Evolutionary conservation across 2,113 vertebrate genomes (phyloP).

Genomic region (Hippolais icterina): DNA sequence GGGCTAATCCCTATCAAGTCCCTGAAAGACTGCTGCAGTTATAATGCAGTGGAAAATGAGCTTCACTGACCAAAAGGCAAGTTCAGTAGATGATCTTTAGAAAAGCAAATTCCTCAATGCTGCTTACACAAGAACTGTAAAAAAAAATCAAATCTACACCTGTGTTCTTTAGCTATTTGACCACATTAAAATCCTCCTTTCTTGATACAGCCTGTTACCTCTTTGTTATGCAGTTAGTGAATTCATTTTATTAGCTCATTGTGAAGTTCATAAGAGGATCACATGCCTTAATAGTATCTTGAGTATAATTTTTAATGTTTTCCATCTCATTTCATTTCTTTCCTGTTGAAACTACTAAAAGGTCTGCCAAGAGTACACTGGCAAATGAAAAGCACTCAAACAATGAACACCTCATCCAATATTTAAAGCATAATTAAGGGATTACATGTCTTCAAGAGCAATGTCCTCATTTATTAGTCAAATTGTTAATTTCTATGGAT

Average conservation of each 20-base stretch:
- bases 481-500: neutral
- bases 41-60: neutral
- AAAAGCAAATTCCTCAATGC: neutral
- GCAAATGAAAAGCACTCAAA: neutral
- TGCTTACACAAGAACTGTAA: neutral
- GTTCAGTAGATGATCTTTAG: neutral
- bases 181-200: neutral
- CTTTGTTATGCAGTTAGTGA: neutral
- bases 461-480: neutral
- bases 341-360: neutral
- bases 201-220: neutral
- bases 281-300: neutral
- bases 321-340: neutral
- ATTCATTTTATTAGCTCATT: neutral
- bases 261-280: neutral
- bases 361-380: neutral
- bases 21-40: neutral
- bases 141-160: neutral
- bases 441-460: neutral
- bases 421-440: conserved; percentile 14
- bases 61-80: neutral
- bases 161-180: neutral
- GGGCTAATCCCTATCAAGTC: neutral
- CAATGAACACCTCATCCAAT: neutral
- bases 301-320: conserved; percentile 24